Conservation (phyloP, 2,888 invertebrate genomes). For the Mythimna ferrago region DNA sequence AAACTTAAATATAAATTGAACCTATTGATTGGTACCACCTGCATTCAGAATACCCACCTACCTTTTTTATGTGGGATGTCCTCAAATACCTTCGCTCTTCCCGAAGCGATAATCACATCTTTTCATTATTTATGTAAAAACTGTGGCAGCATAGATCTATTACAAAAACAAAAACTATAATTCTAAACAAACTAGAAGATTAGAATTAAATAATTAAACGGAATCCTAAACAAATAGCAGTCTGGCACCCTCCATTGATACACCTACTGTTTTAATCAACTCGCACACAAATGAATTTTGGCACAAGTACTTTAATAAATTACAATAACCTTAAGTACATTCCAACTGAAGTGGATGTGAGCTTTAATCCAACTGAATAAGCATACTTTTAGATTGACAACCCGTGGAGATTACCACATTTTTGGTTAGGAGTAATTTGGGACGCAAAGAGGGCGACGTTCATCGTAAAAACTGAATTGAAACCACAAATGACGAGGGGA, state of each 20-base stretch:
- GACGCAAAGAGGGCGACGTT: conserved; percentile 83
- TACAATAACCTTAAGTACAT: conserved; percentile 30
- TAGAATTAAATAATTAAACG: conserved; percentile 32
- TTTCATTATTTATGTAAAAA: not conserved
- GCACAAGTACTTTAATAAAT: conserved; percentile 47
- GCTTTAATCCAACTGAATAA: conserved; percentile 50
- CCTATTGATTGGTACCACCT: no score
- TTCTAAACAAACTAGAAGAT: conserved; percentile 16
- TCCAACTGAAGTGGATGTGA: conserved; percentile 40
- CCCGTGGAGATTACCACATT: conserved; percentile 74
- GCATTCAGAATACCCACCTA: no score
- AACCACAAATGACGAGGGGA: conserved; percentile 89
- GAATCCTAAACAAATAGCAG: conserved; percentile 54
- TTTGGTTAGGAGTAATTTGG: conserved; percentile 77
- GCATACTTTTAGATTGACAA: conserved; percentile 46
- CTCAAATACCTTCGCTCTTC: no score
- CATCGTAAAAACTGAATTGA: conserved; percentile 89
- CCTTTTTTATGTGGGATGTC: no score
- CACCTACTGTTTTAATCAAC: conserved; percentile 61
- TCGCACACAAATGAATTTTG: conserved; percentile 58
- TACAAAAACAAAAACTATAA: not conserved
- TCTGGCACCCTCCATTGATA: conserved; percentile 53
- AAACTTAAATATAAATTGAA: no score
- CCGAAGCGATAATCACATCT: not conserved
- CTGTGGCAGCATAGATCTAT: not conserved